These are phyloP conservation scores for Morinoia aosen DNA, from an alignment of 2,888 invertebrate species.

Conservation along the genomic window DNA sequence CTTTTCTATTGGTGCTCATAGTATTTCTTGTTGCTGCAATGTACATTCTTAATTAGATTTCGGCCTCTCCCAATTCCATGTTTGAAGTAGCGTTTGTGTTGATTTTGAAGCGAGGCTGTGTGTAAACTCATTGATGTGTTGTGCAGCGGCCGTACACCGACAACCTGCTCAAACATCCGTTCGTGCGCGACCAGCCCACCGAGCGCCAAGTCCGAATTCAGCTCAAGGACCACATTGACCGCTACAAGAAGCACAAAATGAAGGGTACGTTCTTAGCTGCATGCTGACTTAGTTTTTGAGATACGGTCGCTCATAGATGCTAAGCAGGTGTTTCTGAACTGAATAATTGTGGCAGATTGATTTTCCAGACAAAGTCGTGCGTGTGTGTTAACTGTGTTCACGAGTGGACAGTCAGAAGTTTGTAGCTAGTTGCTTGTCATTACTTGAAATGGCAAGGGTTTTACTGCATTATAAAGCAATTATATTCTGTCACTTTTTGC, in stretches of 20 bases:
- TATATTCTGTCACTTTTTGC: too few relatives aligned
- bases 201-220: conserved; percentile 98
- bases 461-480: too few relatives aligned
- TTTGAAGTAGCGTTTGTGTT: background rate
- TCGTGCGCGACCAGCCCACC: conserved; percentile 98
- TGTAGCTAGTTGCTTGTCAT: too few relatives aligned
- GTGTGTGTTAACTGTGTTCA: too few relatives aligned
- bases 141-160: conserved; percentile 90
- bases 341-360: background rate
- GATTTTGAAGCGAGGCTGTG: background rate
- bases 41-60: background rate
- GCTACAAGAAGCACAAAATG: conserved; percentile 87
- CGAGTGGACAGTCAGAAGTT: too few relatives aligned
- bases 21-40: too few relatives aligned
- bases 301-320: conserved; percentile 48
- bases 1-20: too few relatives aligned
- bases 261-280: conserved; percentile 57
- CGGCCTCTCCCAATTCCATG: background rate
- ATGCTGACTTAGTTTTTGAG: background rate
- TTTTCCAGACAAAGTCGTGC: too few relatives aligned
- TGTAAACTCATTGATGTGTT: background rate
- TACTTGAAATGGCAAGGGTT: too few relatives aligned
- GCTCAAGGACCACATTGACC: conserved; percentile 98
- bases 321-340: background rate
- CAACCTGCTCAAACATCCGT: conserved; percentile 90